Evolutionary conservation across 2,888 invertebrate species (phyloP), one percentile per base, ranked within the genome.

Genomic region (Adelphocoris suturalis): DNA sequence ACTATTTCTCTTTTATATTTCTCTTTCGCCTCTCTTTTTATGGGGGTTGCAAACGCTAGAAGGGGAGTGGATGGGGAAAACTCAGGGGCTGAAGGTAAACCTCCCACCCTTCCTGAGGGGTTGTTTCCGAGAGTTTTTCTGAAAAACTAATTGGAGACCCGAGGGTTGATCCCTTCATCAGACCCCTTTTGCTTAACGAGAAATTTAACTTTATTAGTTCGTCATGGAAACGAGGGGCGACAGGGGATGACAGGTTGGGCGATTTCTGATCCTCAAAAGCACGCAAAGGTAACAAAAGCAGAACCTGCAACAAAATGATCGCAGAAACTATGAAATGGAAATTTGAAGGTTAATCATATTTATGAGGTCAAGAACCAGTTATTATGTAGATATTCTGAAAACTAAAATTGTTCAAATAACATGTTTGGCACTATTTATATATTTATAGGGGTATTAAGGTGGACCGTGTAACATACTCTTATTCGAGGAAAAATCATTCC

Each of bases 1-100:
- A 13, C 57, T 61, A 85, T 85, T 85, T 28, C 86, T 82, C 47
- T 86, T 86, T 86, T 86, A 86, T 86, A 86, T 86, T 86, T 86
- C 86, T 86, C 86, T 86, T 86, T 86, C 68, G 78, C 78, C 52
- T 82, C 82, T 82, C 52, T 47, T 47, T 82, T 82, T 82, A 82
- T 82, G 82, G 80, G 80, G 12, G 11, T 16, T n/a, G 52, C 82
- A 46, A 37, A 37, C 46, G 37, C 16, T 16, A 14, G 68, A 23
- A 23, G 82, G 82, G 52, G 82, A 4, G 37, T 37, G 37, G 37
- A 47, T 5, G 46, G 28, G 82, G 82, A 82, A 81, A 52, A 47
- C 47, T 37, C 5, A 37, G 78, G 27, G 82, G 27, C 14, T 14
- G 82, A 52, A 82, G 82, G 82, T 82, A 52, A 47, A 52, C 82